These are phyloP conservation scores for Indicator maculatus DNA, from an alignment of 2,113 vertebrate genomes.

Conservation along the genomic window DNA sequence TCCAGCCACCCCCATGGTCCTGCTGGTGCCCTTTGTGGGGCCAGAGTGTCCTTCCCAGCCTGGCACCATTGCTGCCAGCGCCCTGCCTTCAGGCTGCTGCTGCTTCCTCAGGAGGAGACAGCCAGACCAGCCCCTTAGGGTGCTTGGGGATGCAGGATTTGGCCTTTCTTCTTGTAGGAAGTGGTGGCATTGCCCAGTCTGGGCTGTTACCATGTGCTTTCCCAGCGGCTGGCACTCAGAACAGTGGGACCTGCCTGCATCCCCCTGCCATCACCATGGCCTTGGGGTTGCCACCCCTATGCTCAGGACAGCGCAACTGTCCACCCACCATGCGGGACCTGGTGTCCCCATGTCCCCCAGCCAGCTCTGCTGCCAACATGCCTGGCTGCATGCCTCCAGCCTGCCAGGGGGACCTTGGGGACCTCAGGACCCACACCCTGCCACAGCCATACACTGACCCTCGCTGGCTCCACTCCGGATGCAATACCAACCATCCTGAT, in stretches of 20 bases:
- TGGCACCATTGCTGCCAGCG: not conserved
- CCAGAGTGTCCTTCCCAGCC: not conserved
- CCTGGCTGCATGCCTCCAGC: no score
- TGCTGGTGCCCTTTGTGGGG: not conserved
- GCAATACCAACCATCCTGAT: not conserved
- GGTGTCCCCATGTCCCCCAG: fast-evolving
- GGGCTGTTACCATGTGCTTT: not conserved
- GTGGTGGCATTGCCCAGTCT: not conserved
- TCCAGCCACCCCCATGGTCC: fast-evolving
- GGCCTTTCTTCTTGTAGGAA: not conserved
- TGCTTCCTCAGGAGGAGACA: not conserved
- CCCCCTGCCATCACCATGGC: not conserved
- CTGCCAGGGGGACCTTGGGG: no score
- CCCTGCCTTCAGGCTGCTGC: not conserved
- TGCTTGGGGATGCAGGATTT: not conserved
- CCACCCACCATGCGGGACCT: fast-evolving
- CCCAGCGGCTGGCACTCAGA: not conserved
- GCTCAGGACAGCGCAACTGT: fast-evolving
- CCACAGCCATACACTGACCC: fast-evolving
- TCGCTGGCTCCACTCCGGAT: not conserved
- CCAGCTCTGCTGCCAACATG: not conserved
- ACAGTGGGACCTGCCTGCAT: not conserved
- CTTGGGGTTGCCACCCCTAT: not conserved
- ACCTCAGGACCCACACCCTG: fast-evolving
- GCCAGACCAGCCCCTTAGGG: fast-evolving